Percentiles rank a stretch among this genome's conserved stretches.
Evolutionary conservation across 2,888 invertebrate species (phyloP).

Genomic region (Harpagoxenus sublaevis): DNA sequence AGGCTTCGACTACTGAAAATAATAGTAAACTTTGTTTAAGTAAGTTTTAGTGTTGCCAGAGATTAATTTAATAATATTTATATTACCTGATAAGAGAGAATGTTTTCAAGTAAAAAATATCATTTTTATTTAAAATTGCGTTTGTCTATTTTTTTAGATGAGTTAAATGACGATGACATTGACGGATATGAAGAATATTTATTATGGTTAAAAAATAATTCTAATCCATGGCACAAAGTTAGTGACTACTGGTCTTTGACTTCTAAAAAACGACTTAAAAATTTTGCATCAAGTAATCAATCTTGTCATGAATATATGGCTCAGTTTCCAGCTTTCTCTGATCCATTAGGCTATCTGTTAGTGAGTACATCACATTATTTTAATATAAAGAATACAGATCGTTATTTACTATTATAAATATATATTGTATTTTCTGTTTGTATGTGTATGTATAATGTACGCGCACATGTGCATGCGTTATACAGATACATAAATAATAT

Average conservation of each 20-base stretch:
- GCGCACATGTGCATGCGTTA: too few relatives aligned
- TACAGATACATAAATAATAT: background rate
- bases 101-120: too few relatives aligned
- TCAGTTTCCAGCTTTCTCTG: conserved; percentile 6
- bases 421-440: too few relatives aligned
- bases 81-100: too few relatives aligned
- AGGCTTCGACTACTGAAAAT: background rate
- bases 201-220: conserved; percentile 11
- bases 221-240: background rate
- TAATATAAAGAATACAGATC: background rate
- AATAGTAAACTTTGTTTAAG: background rate
- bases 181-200: background rate
- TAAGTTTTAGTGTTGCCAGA: background rate
- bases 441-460: too few relatives aligned
- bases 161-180: background rate
- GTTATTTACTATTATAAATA: background rate
- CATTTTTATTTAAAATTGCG: too few relatives aligned
- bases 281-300: background rate
- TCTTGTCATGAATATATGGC: conserved; percentile 1
- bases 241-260: conserved; percentile 11
- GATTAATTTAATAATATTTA: too few relatives aligned
- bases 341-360: background rate
- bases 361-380: background rate
- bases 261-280: background rate
- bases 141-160: too few relatives aligned